Evolutionary conservation across 2,113 vertebrate species (phyloP), one percentile per base, ranked within the genome.

Genomic region (Thamnaconus septentrionalis): DNA sequence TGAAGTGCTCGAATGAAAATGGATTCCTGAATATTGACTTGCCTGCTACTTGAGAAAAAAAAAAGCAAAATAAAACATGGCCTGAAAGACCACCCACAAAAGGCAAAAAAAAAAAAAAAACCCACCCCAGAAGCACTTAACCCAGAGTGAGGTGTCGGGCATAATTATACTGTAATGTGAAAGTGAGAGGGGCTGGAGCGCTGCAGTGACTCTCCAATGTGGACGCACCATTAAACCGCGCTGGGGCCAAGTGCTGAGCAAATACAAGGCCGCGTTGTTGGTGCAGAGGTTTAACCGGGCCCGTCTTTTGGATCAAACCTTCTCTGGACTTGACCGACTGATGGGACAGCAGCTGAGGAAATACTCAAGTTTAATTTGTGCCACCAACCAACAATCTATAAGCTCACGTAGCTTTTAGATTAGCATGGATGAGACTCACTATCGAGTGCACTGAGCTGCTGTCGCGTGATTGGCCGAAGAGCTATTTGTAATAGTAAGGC

Each of bases 1-100:
- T 85, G 49, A 63, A 78, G 77, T 72, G 81, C 78, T 83, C 76
- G 63, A 74, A 82, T 76, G 73, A 86, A 90, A 89, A 89, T 86
- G 73, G 81, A 90, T 87, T 84, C 75, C 77, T 77, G 69, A 76
- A 79, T 79, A 85, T 80, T 85, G 85, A 88, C 75, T 71, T 18
- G 31, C 63, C 42, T 54, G 56, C 74, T 31, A 31, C 18, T 75
- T 66, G 12, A 51, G 69, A 61, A 5, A 53, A 66, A 45, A 57
- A 18, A 61, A 3, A 44, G 40, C 31, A 46, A 46, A 56, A 8
- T 10, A 31, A 31, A 31, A 31, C 18, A 31, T 2, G 18, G 18
- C 18, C 18, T 2, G 18, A 31, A 31, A 31, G 18, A 31, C 18
- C 18, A 10, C 3, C n/a, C 11, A 50, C 10, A 50, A 53, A 71